Percentiles rank a stretch among this genome's conserved stretches.
Evolutionary conservation across 2,888 invertebrate species (phyloP).

Genomic region (Hyppa rectilinea): DNA sequence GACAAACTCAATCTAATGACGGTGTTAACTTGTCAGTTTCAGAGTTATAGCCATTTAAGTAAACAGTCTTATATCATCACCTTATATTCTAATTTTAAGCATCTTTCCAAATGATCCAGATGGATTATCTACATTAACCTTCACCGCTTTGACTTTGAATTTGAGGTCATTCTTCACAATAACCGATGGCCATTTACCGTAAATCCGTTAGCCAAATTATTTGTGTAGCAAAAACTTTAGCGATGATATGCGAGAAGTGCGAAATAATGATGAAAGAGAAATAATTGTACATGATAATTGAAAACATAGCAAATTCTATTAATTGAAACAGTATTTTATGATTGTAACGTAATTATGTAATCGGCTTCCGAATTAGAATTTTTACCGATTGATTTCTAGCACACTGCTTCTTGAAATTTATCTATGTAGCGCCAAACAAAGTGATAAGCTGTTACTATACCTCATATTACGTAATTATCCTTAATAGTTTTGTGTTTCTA

Average conservation of each 20-base stretch:
- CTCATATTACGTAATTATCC: constrained; percentile 11
- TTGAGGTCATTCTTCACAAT: constrained; percentile 47
- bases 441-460: not conserved
- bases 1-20: not conserved
- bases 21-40: not conserved
- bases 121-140: constrained; percentile 39
- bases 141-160: constrained; percentile 47
- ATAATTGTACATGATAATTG: not conserved
- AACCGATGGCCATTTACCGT: constrained; percentile 32
- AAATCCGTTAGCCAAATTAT: constrained; percentile 49
- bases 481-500: constrained; percentile 29
- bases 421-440: constrained; percentile 11
- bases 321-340: not conserved
- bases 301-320: not conserved
- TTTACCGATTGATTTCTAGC: not conserved
- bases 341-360: not conserved
- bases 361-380: constrained; percentile 4
- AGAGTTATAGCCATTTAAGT: not conserved
- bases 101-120: not conserved
- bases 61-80: not conserved
- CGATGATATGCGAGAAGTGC: constrained; percentile 20
- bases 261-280: not conserved
- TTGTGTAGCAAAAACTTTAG: constrained; percentile 21
- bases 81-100: constrained; percentile 9
- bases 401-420: not conserved